A percentile compares a stretch with the other conserved stretches of the same genome.
Evolutionary conservation across 2,888 invertebrate species (phyloP).

Genomic region (Drosophila nigricruria): DNA sequence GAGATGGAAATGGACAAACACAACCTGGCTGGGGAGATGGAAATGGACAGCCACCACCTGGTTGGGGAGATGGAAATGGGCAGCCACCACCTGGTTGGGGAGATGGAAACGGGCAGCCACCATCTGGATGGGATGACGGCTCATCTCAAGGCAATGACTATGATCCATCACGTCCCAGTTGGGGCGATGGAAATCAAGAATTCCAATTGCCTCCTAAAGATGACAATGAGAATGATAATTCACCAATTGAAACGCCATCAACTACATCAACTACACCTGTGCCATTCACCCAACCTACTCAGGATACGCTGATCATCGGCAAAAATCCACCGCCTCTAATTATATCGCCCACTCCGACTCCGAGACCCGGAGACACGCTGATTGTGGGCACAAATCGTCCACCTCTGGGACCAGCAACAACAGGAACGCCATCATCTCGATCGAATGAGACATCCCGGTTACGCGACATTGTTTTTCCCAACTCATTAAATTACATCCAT

Average conservation of each 20-base stretch:
- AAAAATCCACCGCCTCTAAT: constrained; percentile 38
- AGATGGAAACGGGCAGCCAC: not conserved
- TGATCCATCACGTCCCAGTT: constrained; percentile 2
- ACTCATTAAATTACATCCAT: constrained; percentile 40
- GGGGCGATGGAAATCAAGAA: constrained; percentile 5
- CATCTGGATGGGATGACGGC: constrained; percentile 24
- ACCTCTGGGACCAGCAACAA: constrained; percentile 39
- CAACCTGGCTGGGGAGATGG: constrained; percentile 18
- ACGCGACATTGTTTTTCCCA: constrained; percentile 60
- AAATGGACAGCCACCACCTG: not conserved
- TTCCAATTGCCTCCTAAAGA: constrained; percentile 14
- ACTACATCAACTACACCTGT: constrained; percentile 9
- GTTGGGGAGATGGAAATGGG: constrained; percentile 11
- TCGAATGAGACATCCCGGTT: constrained; percentile 30
- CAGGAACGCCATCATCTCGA: not conserved
- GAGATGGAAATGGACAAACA: not conserved
- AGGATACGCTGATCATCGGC: constrained; percentile 35
- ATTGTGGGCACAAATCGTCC: constrained; percentile 56
- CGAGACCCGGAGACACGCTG: constrained; percentile 24
- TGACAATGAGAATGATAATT: constrained; percentile 4
- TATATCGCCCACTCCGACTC: constrained; percentile 40
- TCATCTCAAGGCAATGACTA: constrained; percentile 2
- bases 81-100: constrained; percentile 2
- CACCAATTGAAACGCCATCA: not conserved
- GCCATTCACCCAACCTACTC: constrained; percentile 27